Conservation (phyloP, 1,140 invertebrate species). For the Orchesella cincta region DNA sequence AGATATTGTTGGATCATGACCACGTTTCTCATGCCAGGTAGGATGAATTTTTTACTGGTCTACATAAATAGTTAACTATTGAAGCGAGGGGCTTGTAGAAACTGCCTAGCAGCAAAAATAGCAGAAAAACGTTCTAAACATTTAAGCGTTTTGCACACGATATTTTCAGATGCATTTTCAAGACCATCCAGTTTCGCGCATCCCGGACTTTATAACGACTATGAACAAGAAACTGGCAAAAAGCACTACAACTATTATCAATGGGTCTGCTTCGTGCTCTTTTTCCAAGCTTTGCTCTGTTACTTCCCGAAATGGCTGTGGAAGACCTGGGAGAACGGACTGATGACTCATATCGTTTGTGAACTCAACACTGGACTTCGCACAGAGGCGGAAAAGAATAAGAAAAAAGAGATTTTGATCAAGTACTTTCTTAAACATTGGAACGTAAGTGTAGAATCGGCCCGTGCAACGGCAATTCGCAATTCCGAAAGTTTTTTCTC, state of each 20-base stretch:
- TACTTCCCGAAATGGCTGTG: background rate
- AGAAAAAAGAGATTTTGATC: slow-evolving; percentile 75
- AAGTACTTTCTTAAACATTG: slow-evolving; percentile 75
- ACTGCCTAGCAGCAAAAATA: too few relatives aligned
- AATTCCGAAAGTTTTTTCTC: too few relatives aligned
- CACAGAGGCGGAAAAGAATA: slow-evolving; percentile 68
- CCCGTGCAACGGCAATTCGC: too few relatives aligned
- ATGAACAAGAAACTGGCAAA: slow-evolving; percentile 71
- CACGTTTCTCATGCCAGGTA: slow-evolving; percentile 80
- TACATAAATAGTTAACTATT: too few relatives aligned
- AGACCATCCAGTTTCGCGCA: slow-evolving; percentile 68
- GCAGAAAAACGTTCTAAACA: too few relatives aligned
- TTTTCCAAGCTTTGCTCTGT: background rate
- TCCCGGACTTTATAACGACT: slow-evolving; percentile 58
- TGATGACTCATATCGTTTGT: background rate
- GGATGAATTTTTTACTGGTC: too few relatives aligned
- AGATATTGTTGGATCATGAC: slow-evolving; percentile 90
- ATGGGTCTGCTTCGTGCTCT: slow-evolving; percentile 10
- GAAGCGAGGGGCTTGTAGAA: too few relatives aligned
- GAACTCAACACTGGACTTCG: slow-evolving; percentile 62
- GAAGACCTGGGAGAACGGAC: background rate
- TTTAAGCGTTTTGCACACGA: too few relatives aligned
- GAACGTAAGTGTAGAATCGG: too few relatives aligned
- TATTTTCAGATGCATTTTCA: slow-evolving; percentile 77
- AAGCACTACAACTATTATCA: slow-evolving; percentile 78